Evolutionary conservation across 1,140 invertebrate species (phyloP).

Genomic region (Drusus annulatus): DNA sequence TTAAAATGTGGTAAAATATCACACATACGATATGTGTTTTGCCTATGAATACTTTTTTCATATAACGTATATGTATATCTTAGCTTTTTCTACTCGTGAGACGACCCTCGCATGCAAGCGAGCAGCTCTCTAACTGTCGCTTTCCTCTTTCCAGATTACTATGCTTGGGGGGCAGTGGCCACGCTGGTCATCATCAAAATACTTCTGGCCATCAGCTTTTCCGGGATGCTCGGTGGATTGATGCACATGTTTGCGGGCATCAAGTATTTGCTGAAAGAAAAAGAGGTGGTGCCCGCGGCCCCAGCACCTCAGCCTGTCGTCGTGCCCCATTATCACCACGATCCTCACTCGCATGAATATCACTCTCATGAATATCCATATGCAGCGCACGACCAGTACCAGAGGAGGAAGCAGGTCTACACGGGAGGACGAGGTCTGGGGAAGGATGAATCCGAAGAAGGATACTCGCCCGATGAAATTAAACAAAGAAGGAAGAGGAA

Average conservation of each 20-base stretch:
- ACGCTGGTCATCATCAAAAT: constrained; percentile 54
- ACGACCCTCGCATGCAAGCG: constrained; percentile 35
- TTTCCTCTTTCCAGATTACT: constrained; percentile 49
- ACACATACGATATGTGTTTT: too few relatives aligned
- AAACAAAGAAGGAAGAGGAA: constrained; percentile 21
- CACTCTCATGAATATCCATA: constrained; percentile 24
- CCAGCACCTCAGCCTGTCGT: not conserved
- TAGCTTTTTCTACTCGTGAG: constrained; percentile 16
- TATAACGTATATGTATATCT: constrained; percentile 17
- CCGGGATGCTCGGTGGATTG: constrained; percentile 41
- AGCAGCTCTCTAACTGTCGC: not conserved
- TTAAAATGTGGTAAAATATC: too few relatives aligned
- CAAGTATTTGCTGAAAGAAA: constrained; percentile 48
- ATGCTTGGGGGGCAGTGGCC: constrained; percentile 26
- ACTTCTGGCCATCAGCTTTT: constrained; percentile 47
- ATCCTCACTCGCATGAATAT: constrained; percentile 45
- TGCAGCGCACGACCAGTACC: not conserved
- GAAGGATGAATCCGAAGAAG: not conserved
- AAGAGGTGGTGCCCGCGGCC: not conserved
- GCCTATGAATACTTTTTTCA: too few relatives aligned
- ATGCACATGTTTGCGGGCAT: constrained; percentile 51
- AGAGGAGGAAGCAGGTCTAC: constrained; percentile 58
- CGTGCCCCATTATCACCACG: constrained; percentile 9
- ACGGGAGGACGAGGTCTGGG: constrained; percentile 59
- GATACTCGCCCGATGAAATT: constrained; percentile 5